Conservation (phyloP, 2,888 invertebrate species). For the Napeogenes sylphis region DNA sequence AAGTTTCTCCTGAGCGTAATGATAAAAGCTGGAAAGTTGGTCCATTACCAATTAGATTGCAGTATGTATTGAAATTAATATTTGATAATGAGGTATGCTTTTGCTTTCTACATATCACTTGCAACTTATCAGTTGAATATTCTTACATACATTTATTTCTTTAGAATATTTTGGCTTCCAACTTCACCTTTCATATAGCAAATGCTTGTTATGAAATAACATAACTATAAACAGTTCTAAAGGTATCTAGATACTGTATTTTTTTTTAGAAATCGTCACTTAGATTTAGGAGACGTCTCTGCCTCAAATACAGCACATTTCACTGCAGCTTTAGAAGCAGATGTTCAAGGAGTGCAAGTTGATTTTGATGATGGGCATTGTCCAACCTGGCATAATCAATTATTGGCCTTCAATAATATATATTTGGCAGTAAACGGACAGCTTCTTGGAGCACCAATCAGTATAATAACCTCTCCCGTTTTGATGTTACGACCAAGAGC, state of each 20-base stretch:
- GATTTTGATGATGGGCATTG: slow-evolving; percentile 86
- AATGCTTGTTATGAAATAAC: no score
- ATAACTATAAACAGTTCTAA: no score
- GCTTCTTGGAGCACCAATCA: slow-evolving; percentile 68
- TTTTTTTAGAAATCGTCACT: slow-evolving; percentile 70
- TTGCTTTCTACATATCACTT: slow-evolving; percentile 10
- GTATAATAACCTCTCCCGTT: slow-evolving; percentile 75
- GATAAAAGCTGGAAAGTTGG: slow-evolving; percentile 78
- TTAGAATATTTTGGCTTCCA: no score
- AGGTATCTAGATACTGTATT: neutral
- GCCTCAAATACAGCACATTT: slow-evolving; percentile 79
- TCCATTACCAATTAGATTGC: slow-evolving; percentile 74
- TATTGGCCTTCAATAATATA: slow-evolving; percentile 80
- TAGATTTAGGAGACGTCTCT: slow-evolving; percentile 82
- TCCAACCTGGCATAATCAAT: slow-evolving; percentile 83
- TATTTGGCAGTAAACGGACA: slow-evolving; percentile 73
- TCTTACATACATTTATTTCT: no score
- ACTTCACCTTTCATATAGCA: no score
- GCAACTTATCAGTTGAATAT: slow-evolving; percentile 8
- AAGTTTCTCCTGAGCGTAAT: slow-evolving; percentile 55
- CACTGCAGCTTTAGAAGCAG: slow-evolving; percentile 70
- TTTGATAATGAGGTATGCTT: slow-evolving; percentile 12
- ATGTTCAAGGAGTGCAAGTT: slow-evolving; percentile 80
- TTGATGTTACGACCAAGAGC: slow-evolving; percentile 83
- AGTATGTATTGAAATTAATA: slow-evolving; percentile 48